These are phyloP conservation scores for Agrotis segetum DNA, from an alignment of 2,888 invertebrate species.

Conservation along the genomic window DNA sequence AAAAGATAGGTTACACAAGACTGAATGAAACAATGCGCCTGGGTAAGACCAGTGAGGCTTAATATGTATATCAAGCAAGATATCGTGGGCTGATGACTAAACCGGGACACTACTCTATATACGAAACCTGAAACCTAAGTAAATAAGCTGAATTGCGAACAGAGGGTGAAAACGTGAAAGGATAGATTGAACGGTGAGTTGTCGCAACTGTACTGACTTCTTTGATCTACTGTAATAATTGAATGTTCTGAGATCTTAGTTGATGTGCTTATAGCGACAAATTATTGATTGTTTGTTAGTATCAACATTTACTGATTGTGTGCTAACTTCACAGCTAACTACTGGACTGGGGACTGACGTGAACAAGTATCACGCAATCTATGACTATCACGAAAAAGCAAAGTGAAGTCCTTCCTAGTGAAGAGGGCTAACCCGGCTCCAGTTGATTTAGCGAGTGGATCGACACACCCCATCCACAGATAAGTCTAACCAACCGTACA, in stretches of 20 bases:
- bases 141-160: conserved; percentile 52
- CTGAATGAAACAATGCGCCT: conserved; percentile 21
- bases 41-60: not conserved
- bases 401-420: conserved; percentile 75
- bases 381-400: conserved; percentile 66
- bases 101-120: conserved; percentile 49
- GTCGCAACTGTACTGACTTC: conserved; percentile 54
- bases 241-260: conserved; percentile 49
- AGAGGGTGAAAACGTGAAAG: conserved; percentile 54
- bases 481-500: conserved; percentile 73
- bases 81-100: conserved; percentile 67
- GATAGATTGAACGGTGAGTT: conserved; percentile 64
- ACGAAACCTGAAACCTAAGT: conserved; percentile 47
- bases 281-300: conserved; percentile 29
- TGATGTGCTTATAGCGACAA: conserved; percentile 51
- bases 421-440: conserved; percentile 78
- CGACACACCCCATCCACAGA: conserved; percentile 74
- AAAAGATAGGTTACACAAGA: conserved; percentile 41
- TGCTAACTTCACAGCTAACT: conserved; percentile 84
- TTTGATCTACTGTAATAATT: conserved; percentile 50
- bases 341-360: conserved; percentile 77
- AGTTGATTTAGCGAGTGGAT: conserved; percentile 76
- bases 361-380: conserved; percentile 72
- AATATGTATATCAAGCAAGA: conserved; percentile 45
- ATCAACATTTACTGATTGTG: conserved; percentile 71